Conservation (phyloP, 2,888 invertebrate genomes). For the Bruchidius siliquastri region DNA sequence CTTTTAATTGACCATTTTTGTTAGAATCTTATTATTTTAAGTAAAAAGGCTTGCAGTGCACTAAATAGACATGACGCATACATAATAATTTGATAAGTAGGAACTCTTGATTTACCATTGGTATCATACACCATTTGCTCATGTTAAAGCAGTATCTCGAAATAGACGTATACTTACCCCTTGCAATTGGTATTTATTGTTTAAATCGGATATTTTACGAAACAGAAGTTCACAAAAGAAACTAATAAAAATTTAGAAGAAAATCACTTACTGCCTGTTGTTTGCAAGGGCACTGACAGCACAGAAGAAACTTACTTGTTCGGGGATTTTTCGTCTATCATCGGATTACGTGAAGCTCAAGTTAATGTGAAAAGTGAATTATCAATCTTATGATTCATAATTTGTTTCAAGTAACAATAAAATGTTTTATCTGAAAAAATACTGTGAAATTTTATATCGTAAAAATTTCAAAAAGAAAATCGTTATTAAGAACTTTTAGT, state of each 20-base stretch:
- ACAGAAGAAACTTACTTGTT: conserved; percentile 16
- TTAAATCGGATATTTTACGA: background rate
- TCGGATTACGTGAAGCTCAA: conserved; percentile 10
- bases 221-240: conserved; percentile 3
- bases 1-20: background rate
- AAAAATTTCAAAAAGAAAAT: no score
- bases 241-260: conserved; percentile 28
- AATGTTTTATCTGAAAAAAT: no score
- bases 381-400: no score
- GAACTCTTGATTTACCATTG: background rate
- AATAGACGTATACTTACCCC: conserved; percentile 16
- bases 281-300: conserved; percentile 43
- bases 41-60: background rate
- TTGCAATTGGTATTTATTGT: background rate
- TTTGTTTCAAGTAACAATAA: no score
- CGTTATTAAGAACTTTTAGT: no score
- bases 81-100: background rate
- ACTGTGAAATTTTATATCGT: no score
- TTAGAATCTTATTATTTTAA: background rate
- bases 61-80: conserved; percentile 20
- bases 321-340: conserved; percentile 13
- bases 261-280: conserved; percentile 53
- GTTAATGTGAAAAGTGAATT: no score
- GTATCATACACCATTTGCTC: conserved; percentile 6
- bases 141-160: conserved; percentile 8